Conservation (phyloP, 2,888 invertebrate genomes). For the Harpalus rubripes region DNA sequence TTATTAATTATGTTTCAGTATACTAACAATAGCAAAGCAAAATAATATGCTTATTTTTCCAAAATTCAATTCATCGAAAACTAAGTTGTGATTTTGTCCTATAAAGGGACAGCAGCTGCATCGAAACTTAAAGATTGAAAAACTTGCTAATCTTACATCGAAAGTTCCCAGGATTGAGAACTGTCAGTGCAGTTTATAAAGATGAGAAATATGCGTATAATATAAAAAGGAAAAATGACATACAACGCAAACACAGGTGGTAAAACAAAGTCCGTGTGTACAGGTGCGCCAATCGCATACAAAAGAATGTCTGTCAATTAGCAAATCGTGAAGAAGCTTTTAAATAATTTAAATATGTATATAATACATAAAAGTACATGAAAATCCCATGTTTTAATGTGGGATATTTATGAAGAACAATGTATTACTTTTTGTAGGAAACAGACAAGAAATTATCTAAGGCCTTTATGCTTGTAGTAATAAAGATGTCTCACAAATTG, state of each 20-base stretch:
- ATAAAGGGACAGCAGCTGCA: too few relatives aligned
- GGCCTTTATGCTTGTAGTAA: too few relatives aligned
- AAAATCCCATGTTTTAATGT: too few relatives aligned
- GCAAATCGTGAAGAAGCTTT: conserved; percentile 30
- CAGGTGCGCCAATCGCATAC: conserved; percentile 56
- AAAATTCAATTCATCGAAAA: too few relatives aligned
- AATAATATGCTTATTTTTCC: not conserved
- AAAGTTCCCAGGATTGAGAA: conserved; percentile 6
- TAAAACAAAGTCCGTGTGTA: conserved; percentile 63
- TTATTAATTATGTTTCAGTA: not conserved
- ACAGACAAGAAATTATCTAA: too few relatives aligned
- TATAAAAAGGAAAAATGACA: conserved; percentile 44
- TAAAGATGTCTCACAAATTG: too few relatives aligned
- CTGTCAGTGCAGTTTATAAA: conserved; percentile 20
- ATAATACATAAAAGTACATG: not conserved
- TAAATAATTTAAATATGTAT: not conserved
- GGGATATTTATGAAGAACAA: too few relatives aligned
- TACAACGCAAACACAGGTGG: conserved; percentile 62
- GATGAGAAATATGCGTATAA: conserved; percentile 43
- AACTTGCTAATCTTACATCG: conserved; percentile 30
- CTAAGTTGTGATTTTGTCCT: too few relatives aligned
- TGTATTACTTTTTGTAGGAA: too few relatives aligned
- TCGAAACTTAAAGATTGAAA: conserved; percentile 32
- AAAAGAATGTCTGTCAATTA: conserved; percentile 37
- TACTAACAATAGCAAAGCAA: not conserved